Evolutionary conservation across 2,888 invertebrate genomes (phyloP).

Genomic region (Artemia sinica): DNA sequence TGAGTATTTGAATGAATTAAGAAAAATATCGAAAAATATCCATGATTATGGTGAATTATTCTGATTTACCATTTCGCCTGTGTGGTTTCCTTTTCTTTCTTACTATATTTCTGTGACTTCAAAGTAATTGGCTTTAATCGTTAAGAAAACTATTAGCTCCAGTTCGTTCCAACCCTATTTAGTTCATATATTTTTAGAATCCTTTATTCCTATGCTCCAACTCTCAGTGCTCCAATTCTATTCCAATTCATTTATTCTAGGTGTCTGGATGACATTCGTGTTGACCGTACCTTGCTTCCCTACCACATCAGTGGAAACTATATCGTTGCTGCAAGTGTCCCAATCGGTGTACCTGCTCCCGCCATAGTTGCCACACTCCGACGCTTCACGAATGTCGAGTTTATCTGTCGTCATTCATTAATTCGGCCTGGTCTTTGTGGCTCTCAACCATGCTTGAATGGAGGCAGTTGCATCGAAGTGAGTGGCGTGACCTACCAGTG

Average conservation of each 20-base stretch:
- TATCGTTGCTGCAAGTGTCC: constrained; percentile 38
- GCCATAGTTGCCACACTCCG: constrained; percentile 36
- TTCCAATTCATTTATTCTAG: not conserved
- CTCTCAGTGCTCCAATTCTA: too few relatives aligned
- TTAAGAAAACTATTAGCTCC: too few relatives aligned
- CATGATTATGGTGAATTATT: too few relatives aligned
- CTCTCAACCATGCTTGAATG: constrained; percentile 60
- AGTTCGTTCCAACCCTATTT: too few relatives aligned
- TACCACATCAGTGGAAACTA: constrained; percentile 48
- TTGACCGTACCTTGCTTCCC: constrained; percentile 57
- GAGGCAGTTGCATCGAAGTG: constrained; percentile 43
- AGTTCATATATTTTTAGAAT: too few relatives aligned
- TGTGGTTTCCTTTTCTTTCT: too few relatives aligned
- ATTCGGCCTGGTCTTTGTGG: constrained; percentile 49
- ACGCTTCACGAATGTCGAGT: constrained; percentile 50
- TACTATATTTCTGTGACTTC: too few relatives aligned
- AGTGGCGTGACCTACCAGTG: constrained; percentile 45
- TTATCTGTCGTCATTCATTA: constrained; percentile 45
- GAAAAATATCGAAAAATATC: too few relatives aligned
- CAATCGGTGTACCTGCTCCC: constrained; percentile 29
- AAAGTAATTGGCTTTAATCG: too few relatives aligned
- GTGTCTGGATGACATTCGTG: constrained; percentile 68
- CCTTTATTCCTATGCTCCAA: too few relatives aligned
- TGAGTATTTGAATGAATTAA: too few relatives aligned
- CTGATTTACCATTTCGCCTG: too few relatives aligned